phyloP scores from a whole-genome alignment of 2,797 vertebrate genomes.

The Microctenopoma lineatum region DNA sequence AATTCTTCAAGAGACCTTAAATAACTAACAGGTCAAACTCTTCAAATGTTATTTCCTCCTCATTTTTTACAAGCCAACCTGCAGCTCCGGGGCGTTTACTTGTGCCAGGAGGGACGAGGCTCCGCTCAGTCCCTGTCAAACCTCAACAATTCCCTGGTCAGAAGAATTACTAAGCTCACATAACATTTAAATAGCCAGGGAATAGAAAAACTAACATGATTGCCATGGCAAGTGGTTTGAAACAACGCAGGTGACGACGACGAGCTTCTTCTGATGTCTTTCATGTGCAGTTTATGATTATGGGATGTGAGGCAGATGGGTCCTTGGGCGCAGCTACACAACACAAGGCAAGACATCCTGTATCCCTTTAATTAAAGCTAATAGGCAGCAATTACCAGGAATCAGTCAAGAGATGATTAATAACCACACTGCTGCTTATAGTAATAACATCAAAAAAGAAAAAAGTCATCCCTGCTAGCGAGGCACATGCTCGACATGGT shows the following conservation, averaged over 20 bases:
- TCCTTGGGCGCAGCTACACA: slow-evolving; percentile 54
- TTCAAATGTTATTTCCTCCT: slow-evolving; percentile 4
- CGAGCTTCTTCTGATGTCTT: slow-evolving; percentile 48
- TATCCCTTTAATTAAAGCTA: slow-evolving; percentile 81
- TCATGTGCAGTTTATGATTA: slow-evolving; percentile 73
- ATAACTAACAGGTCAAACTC: slow-evolving; percentile 29
- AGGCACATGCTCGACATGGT: slow-evolving; percentile 8
- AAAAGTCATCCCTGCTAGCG: not conserved
- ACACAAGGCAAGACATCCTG: slow-evolving; percentile 46
- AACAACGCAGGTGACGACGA: slow-evolving; percentile 64
- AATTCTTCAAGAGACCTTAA: not conserved
- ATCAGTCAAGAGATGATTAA: slow-evolving; percentile 73
- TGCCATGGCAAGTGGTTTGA: slow-evolving; percentile 17
- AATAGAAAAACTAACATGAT: slow-evolving; percentile 13
- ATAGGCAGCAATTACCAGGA: slow-evolving; percentile 77
- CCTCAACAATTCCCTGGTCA: not conserved
- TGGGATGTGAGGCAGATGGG: slow-evolving; percentile 51
- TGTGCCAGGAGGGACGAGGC: not conserved
- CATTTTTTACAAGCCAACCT: slow-evolving; percentile 10
- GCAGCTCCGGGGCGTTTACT: slow-evolving; percentile 5
- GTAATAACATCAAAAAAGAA: slow-evolving; percentile 40
- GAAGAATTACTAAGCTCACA: slow-evolving; percentile 1
- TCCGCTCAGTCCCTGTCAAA: not conserved
- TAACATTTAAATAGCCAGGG: slow-evolving; percentile 9
- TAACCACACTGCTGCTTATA: slow-evolving; percentile 61